Percentiles rank a stretch among this genome's conserved stretches.
phyloP scores from a whole-genome alignment of 2,113 vertebrate genomes.

The Cyprinodon variegatus region DNA sequence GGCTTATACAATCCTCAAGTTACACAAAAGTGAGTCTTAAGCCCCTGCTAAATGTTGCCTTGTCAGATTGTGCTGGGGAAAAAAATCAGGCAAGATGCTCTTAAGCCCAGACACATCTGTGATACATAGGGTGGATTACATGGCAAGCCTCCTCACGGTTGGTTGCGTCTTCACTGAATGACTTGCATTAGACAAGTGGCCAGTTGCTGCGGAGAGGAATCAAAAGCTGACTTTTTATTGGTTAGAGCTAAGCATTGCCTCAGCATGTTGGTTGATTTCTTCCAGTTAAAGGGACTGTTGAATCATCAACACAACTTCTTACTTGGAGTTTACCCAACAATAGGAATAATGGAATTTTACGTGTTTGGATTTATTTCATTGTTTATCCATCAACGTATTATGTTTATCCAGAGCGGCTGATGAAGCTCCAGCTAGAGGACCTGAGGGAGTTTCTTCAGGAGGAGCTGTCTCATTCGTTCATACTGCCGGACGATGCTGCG shows the following conservation, averaged over 20 bases:
- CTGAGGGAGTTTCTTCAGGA: conserved; percentile 89
- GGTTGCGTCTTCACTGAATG: conserved; percentile 50
- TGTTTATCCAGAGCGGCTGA: conserved; percentile 79
- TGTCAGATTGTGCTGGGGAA: background rate
- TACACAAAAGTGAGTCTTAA: conserved; percentile 86
- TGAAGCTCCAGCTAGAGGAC: conserved; percentile 85
- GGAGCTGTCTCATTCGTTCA: conserved; percentile 78
- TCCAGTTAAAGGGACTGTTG: background rate
- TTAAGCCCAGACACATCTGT: conserved; percentile 12
- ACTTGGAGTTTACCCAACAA: background rate
- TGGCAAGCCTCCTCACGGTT: conserved; percentile 35
- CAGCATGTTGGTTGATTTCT: conserved; percentile 29
- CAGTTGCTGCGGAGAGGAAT: conserved; percentile 67
- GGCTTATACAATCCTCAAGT: conserved; percentile 87
- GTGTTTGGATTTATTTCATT: background rate
- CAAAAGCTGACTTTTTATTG: conserved; percentile 57
- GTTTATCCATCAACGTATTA: background rate
- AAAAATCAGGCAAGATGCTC: conserved; percentile 12
- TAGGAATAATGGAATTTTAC: background rate
- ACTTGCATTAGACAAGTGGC: conserved; percentile 66
- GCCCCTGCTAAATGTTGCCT: background rate
- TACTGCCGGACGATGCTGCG: conserved; percentile 80
- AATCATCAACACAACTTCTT: background rate
- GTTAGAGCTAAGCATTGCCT: conserved; percentile 8
- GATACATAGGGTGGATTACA: conserved; percentile 29